These are phyloP conservation scores for Ammodytes marinus DNA, from an alignment of 2,113 vertebrate genomes.

Conservation along the genomic window DNA sequence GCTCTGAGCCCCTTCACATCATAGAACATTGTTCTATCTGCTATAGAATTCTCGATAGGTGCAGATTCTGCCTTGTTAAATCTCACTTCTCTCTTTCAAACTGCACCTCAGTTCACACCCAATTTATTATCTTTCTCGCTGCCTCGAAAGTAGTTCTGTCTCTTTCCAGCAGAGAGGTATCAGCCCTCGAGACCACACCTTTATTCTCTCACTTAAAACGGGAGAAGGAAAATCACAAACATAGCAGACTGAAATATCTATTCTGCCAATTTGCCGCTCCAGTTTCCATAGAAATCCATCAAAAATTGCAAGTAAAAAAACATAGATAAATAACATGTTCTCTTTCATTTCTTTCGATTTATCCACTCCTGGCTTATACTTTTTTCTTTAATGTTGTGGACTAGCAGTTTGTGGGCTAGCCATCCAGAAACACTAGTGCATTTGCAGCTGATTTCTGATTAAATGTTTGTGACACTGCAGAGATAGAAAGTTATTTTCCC, in stretches of 20 bases:
- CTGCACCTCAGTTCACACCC: constrained; percentile 25
- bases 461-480: constrained; percentile 18
- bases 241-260: constrained; percentile 22
- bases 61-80: constrained; percentile 34
- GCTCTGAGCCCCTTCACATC: constrained; percentile 9
- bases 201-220: constrained; percentile 27
- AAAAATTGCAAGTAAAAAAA: constrained; percentile 21
- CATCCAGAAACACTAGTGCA: constrained; percentile 7
- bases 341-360: constrained; percentile 25
- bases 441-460: constrained; percentile 15
- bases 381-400: neutral
- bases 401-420: neutral
- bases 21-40: constrained; percentile 23
- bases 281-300: constrained; percentile 41
- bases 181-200: constrained; percentile 36
- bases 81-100: constrained; percentile 48
- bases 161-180: constrained; percentile 35
- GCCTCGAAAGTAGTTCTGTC: constrained; percentile 23
- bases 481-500: neutral
- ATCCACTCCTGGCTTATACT: neutral
- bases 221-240: constrained; percentile 22
- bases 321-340: neutral
- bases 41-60: neutral
- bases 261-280: constrained; percentile 41
- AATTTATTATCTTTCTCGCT: constrained; percentile 39